phyloP scores from a whole-genome alignment of 64 coral and sea anemone genomes.

The Actinia tenebrosa region DNA sequence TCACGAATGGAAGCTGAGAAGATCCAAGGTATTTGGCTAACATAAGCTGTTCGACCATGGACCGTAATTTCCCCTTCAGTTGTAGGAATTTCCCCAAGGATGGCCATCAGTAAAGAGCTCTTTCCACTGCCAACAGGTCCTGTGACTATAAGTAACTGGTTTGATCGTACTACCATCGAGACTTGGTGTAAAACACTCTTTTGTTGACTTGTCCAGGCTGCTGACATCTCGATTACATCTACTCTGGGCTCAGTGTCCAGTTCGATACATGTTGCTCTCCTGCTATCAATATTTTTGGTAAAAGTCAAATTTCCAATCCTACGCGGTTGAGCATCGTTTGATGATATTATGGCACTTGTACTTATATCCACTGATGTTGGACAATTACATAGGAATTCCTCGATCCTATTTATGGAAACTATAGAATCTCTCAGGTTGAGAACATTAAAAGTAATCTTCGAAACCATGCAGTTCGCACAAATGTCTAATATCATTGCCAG shows the following conservation, averaged over 20 bases:
- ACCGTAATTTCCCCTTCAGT: too few species aligned
- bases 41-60: not conserved
- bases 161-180: not conserved
- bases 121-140: conserved; percentile 36
- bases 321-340: not conserved
- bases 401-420: too few species aligned
- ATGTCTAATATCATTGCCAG: too few species aligned
- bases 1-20: too few species aligned
- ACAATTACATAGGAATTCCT: not conserved
- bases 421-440: too few species aligned
- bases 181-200: not conserved
- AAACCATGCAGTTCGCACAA: too few species aligned
- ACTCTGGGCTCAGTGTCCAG: not conserved
- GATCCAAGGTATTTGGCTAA: not conserved
- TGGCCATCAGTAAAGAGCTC: conserved; percentile 27
- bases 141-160: not conserved
- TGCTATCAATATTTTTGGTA: not conserved
- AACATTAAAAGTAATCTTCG: too few species aligned
- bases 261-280: not conserved
- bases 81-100: conserved; percentile 1
- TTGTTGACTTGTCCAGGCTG: not conserved
- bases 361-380: not conserved
- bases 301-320: not conserved
- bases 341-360: not conserved
- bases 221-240: not conserved